Conservation (phyloP, 2,113 vertebrate genomes). For the Zapus hudsonius region DNA sequence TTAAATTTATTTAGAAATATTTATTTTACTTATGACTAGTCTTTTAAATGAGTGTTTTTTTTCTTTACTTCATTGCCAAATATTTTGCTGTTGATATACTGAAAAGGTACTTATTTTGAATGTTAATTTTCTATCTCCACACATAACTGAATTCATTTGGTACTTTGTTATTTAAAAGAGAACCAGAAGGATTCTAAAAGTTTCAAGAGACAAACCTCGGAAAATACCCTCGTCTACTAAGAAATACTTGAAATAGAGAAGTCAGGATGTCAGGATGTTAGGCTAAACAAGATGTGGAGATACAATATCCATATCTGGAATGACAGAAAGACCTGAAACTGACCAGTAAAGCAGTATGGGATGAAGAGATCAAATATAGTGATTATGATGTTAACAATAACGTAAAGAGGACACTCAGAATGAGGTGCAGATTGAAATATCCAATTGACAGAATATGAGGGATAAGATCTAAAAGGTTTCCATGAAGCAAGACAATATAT, state of each 20-base stretch:
- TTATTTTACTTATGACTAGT: not conserved
- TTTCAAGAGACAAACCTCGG: not conserved
- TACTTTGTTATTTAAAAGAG: not conserved
- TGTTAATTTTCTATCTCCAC: not conserved
- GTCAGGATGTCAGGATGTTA: not conserved
- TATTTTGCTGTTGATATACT: not conserved
- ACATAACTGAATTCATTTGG: not conserved
- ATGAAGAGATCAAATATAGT: not conserved
- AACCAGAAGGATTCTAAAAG: not conserved
- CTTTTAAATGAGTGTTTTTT: not conserved
- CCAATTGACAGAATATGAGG: too few relatives aligned
- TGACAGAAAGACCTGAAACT: not conserved
- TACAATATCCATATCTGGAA: not conserved
- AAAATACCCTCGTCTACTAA: not conserved
- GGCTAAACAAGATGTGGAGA: not conserved
- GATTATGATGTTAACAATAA: not conserved
- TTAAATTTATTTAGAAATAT: not conserved
- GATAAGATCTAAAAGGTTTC: not conserved
- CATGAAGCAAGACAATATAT: not conserved
- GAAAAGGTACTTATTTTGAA: not conserved
- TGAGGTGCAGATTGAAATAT: not conserved
- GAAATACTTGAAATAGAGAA: not conserved
- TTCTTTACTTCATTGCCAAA: not conserved
- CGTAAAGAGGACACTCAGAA: not conserved
- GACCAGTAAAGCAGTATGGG: not conserved